Evolutionary conservation across 2,888 invertebrate species (phyloP), one percentile per base, ranked within the genome.

Genomic region (Monochamus alternatus): DNA sequence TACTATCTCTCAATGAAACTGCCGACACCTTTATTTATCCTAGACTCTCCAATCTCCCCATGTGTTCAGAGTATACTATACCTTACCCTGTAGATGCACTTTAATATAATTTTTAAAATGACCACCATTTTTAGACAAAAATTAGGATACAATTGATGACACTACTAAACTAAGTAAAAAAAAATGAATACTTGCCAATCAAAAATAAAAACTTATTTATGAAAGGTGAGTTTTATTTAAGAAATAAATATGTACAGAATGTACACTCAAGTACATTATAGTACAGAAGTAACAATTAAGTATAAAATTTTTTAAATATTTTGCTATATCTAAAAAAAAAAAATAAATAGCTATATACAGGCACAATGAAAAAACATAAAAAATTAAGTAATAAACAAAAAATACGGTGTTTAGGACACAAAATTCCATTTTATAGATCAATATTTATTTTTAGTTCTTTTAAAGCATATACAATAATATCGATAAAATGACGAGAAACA

Each of bases 281-380:
- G 47, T 81, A 84, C 80, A 83, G 78, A 81, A 43, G 81, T 81
- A 82, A 83, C 82, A 82, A 82, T 81, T n/a, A 81, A 80, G 81
- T 82, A 82, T 81, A 78, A 84, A 84, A 84, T 83, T 82, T 80
- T 78, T 72, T 79, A 79, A 81, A 76, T 79, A 80, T 76, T 75
- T 77, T 81, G 82, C 83, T 84, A 84, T 83, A 44, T 81, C 81
- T 78, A 84, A 81, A 81, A 22, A 22, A n/a, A 83, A 81, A 85
- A 84, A 85, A 86, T 77, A 86, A 84, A 85, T 85, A 86, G 85
- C 85, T 86, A 86, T 86, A 12, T 86, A 86, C 85, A 86, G 66
- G 85, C 85, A 80, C 77, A 83, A 82, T 60, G 78, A 77, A 83
- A 80, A 73, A 79, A 74, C 72, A 75, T 58, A 74, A 78, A 70